Base-by-base conservation (phyloP, 2,888 invertebrate genomes). In the Megamerina dolium region DNA sequence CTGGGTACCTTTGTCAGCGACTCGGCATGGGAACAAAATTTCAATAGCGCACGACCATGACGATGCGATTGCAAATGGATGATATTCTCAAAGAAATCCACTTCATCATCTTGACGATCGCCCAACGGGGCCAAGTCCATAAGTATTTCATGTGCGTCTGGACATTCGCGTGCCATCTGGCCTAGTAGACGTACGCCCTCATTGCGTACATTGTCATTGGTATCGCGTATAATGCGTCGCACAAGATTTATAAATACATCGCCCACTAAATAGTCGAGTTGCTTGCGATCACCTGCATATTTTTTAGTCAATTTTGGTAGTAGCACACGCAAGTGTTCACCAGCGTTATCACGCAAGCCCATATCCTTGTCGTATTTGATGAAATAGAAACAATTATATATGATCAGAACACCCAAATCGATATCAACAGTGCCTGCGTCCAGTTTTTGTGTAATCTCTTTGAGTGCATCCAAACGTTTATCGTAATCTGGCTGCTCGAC, bases 401-500 rank as follows among this genome's bases (percentile, higher is more conserved):
- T 80, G 14, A 91, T 76, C 29, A 89, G 73, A 27, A 85, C 76
- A 1, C 85, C 84, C 13, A 83, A 64, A 51, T 83, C 79, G 18
- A 85, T 66, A 37, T 80, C 78, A 19, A 43, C 44, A 1, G 17
- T 18, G 3, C 38, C 27, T 36, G 74, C 66, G 41, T 75, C 65
- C 2, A 64, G 65, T 3, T 51, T 36, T 2, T 75, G 73, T 47
- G 79, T 80, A 30, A 92, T 79, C 55, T 75, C 72, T 56, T 80
- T 81, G 56, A 90, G 89, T 0, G 87, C 87, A 41, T 84, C 81
- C 17, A 94, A 74, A 55, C 96, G 77, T 55, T 77, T 77, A 48
- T 87, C 82, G 58, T 87, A 93, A 72, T 96, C 92, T 0, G 95
- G 93, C 63, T 96, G 94, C 57, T 95, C 94, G n/a, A 95, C 77